phyloP scores from a whole-genome alignment of 2,113 vertebrate genomes.

The Oxyruncus cristatus region DNA sequence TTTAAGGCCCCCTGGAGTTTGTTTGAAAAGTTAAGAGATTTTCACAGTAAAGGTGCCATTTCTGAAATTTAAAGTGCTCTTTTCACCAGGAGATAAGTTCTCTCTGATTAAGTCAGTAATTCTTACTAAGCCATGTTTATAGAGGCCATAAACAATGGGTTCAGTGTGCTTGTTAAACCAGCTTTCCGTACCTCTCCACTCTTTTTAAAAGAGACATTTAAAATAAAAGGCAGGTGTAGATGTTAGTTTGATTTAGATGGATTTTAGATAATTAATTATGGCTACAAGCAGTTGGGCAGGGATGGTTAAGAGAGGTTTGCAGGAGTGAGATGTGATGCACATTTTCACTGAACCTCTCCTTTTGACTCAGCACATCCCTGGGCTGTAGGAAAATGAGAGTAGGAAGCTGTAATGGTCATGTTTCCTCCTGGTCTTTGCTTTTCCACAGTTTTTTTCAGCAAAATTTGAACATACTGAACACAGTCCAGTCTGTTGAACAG shows the following conservation, averaged over 20 bases:
- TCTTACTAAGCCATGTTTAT: conserved; percentile 84
- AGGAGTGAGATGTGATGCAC: conserved; percentile 19
- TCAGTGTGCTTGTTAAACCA: conserved; percentile 80
- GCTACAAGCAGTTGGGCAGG: conserved; percentile 48
- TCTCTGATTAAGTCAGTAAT: conserved; percentile 82
- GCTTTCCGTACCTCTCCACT: conserved; percentile 77
- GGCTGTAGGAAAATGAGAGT: neutral
- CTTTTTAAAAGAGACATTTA: conserved; percentile 78
- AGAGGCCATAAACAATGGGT: conserved; percentile 80
- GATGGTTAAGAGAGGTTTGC: conserved; percentile 8
- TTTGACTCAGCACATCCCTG: neutral
- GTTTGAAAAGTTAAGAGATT: conserved; percentile 82
- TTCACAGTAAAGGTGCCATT: conserved; percentile 78
- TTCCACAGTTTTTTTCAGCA: neutral
- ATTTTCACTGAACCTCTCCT: neutral
- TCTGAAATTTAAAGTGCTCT: conserved; percentile 81
- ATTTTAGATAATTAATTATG: conserved; percentile 70
- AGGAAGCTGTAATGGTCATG: neutral
- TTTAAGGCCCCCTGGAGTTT: conserved; percentile 79
- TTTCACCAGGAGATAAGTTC: conserved; percentile 80
- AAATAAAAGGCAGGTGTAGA: conserved; percentile 82
- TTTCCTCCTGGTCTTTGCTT: neutral
- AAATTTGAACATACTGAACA: neutral
- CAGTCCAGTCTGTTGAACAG: neutral
- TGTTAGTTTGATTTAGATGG: conserved; percentile 50